Conservation (phyloP, 1,140 invertebrate species). For the Lepidostoma basale region DNA sequence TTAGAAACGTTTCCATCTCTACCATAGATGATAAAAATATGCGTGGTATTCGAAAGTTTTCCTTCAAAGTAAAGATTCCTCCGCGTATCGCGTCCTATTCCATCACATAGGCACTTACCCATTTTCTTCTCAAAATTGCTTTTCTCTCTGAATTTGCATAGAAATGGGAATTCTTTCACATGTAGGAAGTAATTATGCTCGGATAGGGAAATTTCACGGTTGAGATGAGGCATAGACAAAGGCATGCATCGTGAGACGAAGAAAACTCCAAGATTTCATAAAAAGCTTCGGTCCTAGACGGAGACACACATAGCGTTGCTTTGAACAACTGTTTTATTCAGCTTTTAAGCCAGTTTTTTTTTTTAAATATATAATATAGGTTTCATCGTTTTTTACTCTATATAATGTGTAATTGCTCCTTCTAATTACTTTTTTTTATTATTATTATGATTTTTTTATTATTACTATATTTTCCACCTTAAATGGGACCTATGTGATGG, state of each 20-base stretch:
- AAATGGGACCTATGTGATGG: too few relatives aligned
- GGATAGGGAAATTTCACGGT: not conserved
- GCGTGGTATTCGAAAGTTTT: not conserved
- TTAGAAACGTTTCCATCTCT: not conserved
- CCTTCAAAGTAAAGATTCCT: not conserved
- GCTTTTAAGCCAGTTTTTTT: too few relatives aligned
- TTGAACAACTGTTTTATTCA: too few relatives aligned
- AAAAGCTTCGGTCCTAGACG: too few relatives aligned
- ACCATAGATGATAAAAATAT: not conserved
- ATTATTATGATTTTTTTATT: too few relatives aligned
- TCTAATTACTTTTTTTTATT: too few relatives aligned
- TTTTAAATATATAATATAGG: too few relatives aligned
- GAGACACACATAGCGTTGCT: too few relatives aligned
- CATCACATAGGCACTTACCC: not conserved
- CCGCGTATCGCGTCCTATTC: not conserved
- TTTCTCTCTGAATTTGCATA: conserved; percentile 17
- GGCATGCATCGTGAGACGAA: conserved; percentile 1
- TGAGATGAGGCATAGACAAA: conserved; percentile 16
- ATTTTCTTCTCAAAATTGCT: conserved; percentile 21
- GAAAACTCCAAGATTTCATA: not conserved
- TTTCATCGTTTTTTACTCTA: too few relatives aligned
- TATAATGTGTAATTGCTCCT: too few relatives aligned
- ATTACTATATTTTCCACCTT: too few relatives aligned
- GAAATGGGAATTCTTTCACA: conserved; percentile 25
- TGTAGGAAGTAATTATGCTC: conserved; percentile 22